Percentiles rank a stretch among this genome's conserved stretches.
Conservation (phyloP, 2,888 invertebrate genomes). For the Lamellibrachia satsuma region DNA sequence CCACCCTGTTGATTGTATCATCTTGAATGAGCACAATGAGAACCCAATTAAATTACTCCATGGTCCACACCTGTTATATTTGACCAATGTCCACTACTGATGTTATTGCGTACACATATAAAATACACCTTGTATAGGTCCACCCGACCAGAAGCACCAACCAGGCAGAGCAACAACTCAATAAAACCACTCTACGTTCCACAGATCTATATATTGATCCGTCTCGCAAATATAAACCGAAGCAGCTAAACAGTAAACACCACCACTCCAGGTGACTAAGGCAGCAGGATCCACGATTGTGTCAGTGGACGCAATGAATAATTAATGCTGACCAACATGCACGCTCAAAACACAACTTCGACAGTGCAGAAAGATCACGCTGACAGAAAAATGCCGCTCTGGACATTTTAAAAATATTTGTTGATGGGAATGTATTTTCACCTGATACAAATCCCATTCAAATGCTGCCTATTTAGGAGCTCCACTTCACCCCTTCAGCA, state of each 20-base stretch:
- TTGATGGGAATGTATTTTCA: background rate
- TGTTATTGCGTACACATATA: background rate
- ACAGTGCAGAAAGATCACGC: background rate
- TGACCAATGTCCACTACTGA: background rate
- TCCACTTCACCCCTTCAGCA: no score
- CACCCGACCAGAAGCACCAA: background rate
- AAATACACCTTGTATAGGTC: background rate
- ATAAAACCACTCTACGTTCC: background rate
- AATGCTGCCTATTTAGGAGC: no score
- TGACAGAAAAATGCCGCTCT: background rate
- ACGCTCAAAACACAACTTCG: background rate
- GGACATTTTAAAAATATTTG: background rate
- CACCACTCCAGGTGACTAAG: background rate
- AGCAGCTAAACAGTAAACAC: background rate
- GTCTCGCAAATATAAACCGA: background rate
- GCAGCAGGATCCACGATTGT: background rate
- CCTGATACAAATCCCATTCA: no score
- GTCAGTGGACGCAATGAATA: background rate
- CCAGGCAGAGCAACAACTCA: background rate
- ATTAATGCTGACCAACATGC: background rate
- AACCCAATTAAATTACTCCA: background rate
- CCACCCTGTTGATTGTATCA: background rate
- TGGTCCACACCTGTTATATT: background rate
- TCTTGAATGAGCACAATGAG: background rate
- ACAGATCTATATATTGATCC: constrained; percentile 10